phyloP scores from a whole-genome alignment of 2,113 vertebrate species.

The Toxostoma redivivum region DNA sequence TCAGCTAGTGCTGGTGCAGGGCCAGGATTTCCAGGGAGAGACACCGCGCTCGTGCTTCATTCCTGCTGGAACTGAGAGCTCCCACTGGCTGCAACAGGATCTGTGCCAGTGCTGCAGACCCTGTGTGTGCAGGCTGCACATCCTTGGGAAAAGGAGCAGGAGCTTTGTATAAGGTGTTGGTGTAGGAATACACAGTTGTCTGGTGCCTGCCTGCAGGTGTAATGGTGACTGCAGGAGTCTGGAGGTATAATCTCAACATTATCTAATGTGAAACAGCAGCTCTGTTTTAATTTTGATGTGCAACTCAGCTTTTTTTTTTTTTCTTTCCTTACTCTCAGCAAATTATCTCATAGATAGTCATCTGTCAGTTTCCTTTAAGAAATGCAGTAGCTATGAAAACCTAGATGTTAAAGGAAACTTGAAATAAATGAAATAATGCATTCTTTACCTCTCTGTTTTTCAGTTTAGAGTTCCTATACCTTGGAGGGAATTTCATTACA shows the following conservation, averaged over 20 bases:
- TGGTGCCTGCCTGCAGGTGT: neutral
- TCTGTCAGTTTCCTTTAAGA: neutral
- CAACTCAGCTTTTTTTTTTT: neutral
- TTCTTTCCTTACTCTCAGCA: neutral
- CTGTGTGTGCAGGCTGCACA: neutral
- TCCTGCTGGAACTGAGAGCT: neutral
- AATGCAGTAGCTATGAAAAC: neutral
- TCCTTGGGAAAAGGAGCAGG: neutral
- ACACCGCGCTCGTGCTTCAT: neutral
- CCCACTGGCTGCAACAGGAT: neutral
- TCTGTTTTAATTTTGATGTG: neutral
- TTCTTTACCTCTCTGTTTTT: constrained; percentile 1
- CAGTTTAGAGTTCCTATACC: constrained; percentile 94
- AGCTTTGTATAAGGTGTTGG: neutral
- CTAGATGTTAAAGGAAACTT: neutral
- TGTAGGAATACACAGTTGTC: neutral
- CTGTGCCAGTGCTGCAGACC: neutral
- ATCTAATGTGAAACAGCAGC: neutral
- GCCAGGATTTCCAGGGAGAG: neutral
- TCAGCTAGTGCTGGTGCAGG: neutral
- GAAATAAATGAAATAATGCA: neutral
- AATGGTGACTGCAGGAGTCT: neutral
- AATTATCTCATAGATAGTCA: neutral
- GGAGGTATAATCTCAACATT: neutral
- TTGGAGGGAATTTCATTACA: constrained; percentile 95